Base-by-base conservation (phyloP, 2,113 vertebrate species). In the Atrichornis clamosus region DNA sequence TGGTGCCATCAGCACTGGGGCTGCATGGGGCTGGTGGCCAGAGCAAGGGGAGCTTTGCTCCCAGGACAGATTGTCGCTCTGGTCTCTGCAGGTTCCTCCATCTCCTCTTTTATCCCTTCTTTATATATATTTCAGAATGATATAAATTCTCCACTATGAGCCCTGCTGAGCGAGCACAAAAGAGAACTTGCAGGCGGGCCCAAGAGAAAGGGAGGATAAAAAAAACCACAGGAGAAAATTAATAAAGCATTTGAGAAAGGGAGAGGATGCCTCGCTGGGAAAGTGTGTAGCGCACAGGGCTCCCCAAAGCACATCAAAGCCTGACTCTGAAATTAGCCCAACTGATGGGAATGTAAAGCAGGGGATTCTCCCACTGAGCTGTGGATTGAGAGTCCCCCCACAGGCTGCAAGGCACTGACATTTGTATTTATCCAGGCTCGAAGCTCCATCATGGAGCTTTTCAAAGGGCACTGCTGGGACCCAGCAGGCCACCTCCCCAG, bases 251-350 rank as follows among this genome's bases (percentile, higher is more conserved):
- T 96, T 90, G 96, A 91, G 93, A 95, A 96, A 96, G 91, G 94
- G 96, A 96, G 95, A 91, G 93, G 85, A 87, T 26, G 42, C 75
- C 96, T 94, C 23, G 75, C 96, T 96, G 96, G 93, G 96, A 96
- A 96, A 97, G 96, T 91, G 96, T 94, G 96, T 94, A 91, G 91
- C 75, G 50, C 95, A 85, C 84, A 95, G 93, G 95, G 93, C 95
- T 96, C 93, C 92, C 95, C 95, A 93, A 93, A 95, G 95, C 95
- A 96, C 96, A 93, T 96, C 96, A 97, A 97, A 97, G 96, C 92
- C 95, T 95, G 90, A 93, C 93, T 97, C 96, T 91, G 95, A 97
- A 97, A 96, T 97, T 95, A 96, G 89, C 93, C 96, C 94, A 91
- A 50, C 75, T 94, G 96, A 91, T 95, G 94, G 95, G 96, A 94